Evolutionary conservation across 2,888 invertebrate genomes (phyloP).

Genomic region (Acanthosoma haemorrhoidale): DNA sequence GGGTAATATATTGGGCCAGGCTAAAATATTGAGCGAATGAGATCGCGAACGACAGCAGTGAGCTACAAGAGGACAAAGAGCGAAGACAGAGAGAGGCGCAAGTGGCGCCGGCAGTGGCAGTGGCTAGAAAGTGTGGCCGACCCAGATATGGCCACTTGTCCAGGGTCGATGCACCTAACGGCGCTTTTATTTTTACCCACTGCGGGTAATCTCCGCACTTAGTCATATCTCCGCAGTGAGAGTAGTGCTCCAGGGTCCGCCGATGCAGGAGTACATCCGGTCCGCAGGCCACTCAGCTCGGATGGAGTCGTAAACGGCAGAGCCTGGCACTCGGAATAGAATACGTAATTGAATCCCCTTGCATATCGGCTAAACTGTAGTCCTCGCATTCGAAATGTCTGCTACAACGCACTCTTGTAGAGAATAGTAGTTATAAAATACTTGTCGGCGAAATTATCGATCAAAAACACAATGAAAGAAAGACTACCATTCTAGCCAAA

Average conservation of each 20-base stretch:
- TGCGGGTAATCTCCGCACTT: conserved; percentile 16
- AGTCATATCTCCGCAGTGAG: background rate
- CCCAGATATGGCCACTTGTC: conserved; percentile 23
- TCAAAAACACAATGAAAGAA: too few species aligned
- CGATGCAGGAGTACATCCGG: background rate
- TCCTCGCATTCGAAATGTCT: too few species aligned
- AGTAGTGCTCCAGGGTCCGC: background rate
- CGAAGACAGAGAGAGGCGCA: conserved; percentile 4
- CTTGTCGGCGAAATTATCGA: too few species aligned
- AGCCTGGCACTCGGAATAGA: too few species aligned
- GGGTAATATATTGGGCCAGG: background rate
- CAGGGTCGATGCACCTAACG: conserved; percentile 28
- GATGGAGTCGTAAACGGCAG: too few species aligned
- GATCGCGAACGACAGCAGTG: background rate
- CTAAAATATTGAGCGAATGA: background rate
- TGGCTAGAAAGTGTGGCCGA: conserved; percentile 20
- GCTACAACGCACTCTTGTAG: too few species aligned
- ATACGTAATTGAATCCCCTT: too few species aligned
- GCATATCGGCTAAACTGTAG: too few species aligned
- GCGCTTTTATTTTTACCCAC: conserved; percentile 22
- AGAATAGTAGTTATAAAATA: too few species aligned
- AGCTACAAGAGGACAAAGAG: conserved; percentile 22
- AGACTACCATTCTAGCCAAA: too few species aligned
- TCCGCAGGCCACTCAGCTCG: background rate
- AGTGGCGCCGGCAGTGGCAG: background rate